phyloP scores from a whole-genome alignment of 30 jellyfish, hydroid and myxozoan genomes.

The Mastigias papua region DNA sequence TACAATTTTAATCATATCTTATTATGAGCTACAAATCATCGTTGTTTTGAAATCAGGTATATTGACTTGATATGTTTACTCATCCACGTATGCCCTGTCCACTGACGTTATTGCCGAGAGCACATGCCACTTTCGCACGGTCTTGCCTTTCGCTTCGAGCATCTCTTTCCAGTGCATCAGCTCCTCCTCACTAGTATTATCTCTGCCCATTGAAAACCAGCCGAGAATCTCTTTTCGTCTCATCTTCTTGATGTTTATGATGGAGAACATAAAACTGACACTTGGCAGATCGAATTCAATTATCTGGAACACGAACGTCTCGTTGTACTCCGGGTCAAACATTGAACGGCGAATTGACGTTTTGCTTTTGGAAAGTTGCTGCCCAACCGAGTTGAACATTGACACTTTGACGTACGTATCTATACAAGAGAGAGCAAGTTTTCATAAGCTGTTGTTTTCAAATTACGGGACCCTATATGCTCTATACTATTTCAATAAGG shows the following conservation, averaged over 20 bases:
- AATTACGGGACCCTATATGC: neutral
- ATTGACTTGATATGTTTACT: slow-evolving; percentile 10
- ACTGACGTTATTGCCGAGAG: slow-evolving; percentile 90
- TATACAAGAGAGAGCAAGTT: slow-evolving; percentile 6
- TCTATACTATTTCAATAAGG: neutral
- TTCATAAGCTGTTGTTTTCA: neutral
- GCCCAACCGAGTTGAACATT: slow-evolving; percentile 97
- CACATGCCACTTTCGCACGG: slow-evolving; percentile 96
- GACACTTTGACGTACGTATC: slow-evolving; percentile 98
- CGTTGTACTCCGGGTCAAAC: slow-evolving; percentile 99
- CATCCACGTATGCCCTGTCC: slow-evolving; percentile 86
- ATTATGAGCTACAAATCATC: neutral
- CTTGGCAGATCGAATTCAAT: slow-evolving; percentile 97
- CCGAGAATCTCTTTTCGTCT: slow-evolving; percentile 96
- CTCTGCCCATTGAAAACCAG: slow-evolving; percentile 97
- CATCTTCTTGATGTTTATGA: slow-evolving; percentile 91
- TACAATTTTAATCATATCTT: no score
- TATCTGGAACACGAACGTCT: slow-evolving; percentile 94
- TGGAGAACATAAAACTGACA: slow-evolving; percentile 96
- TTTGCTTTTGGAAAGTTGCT: slow-evolving; percentile 96
- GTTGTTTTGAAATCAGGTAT: neutral
- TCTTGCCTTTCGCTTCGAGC: slow-evolving; percentile 96
- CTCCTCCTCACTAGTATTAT: slow-evolving; percentile 97
- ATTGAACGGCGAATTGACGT: slow-evolving; percentile 97
- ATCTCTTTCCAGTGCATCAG: slow-evolving; percentile 94